Conservation (phyloP, 1,140 invertebrate species). For the Phortica variegata region DNA sequence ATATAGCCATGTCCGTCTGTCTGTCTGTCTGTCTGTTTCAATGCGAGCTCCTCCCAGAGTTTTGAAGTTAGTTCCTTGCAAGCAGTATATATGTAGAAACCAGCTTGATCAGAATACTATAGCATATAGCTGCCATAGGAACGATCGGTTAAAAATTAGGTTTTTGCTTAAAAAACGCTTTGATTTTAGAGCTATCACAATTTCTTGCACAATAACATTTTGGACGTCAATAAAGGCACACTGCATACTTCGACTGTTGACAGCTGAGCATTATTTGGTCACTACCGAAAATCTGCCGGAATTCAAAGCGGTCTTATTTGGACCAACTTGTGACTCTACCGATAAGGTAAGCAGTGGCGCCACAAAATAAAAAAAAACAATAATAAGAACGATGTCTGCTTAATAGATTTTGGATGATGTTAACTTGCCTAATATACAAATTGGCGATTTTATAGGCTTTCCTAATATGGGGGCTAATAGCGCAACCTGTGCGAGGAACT, state of each 20-base stretch:
- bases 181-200: too few species aligned
- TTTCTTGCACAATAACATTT: too few species aligned
- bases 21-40: too few species aligned
- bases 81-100: too few species aligned
- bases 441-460: slow-evolving; percentile 85
- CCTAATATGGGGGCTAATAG: slow-evolving; percentile 95
- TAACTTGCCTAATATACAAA: slow-evolving; percentile 71
- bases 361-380: neutral
- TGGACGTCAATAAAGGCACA: too few species aligned
- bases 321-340: slow-evolving; percentile 91
- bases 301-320: slow-evolving; percentile 75
- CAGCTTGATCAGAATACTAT: too few species aligned
- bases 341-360: slow-evolving; percentile 69
- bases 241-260: slow-evolving; percentile 62
- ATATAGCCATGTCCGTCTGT: too few species aligned
- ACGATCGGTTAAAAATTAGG: too few species aligned
- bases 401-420: slow-evolving; percentile 60
- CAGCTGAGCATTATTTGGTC: slow-evolving; percentile 37
- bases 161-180: too few species aligned
- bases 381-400: neutral
- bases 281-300: slow-evolving; percentile 22
- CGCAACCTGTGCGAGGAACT: slow-evolving; percentile 79
- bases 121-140: too few species aligned
- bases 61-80: too few species aligned
- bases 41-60: too few species aligned